Base-by-base conservation (phyloP, 1,140 invertebrate genomes). In the Ylistrum balloti region DNA sequence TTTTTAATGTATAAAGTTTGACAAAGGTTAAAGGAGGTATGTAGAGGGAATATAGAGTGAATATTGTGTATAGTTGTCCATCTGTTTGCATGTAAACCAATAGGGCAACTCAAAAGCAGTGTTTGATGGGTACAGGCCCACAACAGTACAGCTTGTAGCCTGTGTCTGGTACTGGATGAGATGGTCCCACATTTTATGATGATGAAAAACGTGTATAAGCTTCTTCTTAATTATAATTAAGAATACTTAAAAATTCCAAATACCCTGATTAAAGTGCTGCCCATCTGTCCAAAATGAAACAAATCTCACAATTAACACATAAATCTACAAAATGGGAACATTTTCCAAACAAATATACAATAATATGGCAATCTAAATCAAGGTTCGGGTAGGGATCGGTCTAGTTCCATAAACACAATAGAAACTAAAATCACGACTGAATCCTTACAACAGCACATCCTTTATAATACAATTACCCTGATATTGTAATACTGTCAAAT, bases 221-320 rank as follows among this genome's bases (percentile, higher is more conserved):
- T 74, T 74, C 56, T 2, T 74, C 56, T 74, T 74, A 74, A 74
- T 74, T 74, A 74, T 74, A 74, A 74, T 74, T 74, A 74, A n/a
- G 56, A 48, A 74, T 74, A 74, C 56, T 74, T 74, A 74, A 74
- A 74, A 74, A 74, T 74, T 74, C 56, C 56, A 28, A 74, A 74
- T 74, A 28, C 56, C n/a, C 56, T 74, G 56, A 74, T 74, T 74
- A 74, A 74, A 74, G 22, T n/a, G 22, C 22, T n/a, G 5, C 56
- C 56, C 56, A 74, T 74, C 56, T 74, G 56, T 74, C 17, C 56
- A 74, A 74, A 74, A 74, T 74, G 56, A 74, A 74, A 74, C 22
- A 74, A n/a, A 74, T 74, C 56, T 74, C 56, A 74, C n/a, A 74
- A 74, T 74, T 74, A 74, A 74, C 56, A 11, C 56, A 11, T 74